Evolutionary conservation across 2,113 vertebrate species (phyloP), one percentile per base, ranked within the genome.

Genomic region (Stegostoma tigrinum): DNA sequence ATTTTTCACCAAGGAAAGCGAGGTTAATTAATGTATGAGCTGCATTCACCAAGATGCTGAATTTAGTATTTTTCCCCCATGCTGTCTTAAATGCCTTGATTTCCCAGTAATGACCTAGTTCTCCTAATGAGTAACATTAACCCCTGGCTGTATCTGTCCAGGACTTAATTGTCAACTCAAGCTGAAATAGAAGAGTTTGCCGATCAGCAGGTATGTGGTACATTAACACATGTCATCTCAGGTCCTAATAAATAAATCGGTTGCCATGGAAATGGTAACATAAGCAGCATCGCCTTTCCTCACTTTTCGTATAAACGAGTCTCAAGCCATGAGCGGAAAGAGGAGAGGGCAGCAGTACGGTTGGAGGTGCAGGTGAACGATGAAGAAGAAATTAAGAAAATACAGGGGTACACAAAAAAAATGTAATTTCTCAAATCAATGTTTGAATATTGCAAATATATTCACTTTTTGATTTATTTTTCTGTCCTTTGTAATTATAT

Each of bases 71-170:
- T 98, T 97, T 97, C 97, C 97, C 97, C 97, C 97, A 98, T 98
- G 98, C 98, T 97, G 98, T 98, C 98, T 98, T 99, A 99, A 99
- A 98, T 99, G 98, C 98, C 98, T 99, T 99, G 99, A 99, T 99
- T 99, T 99, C 98, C 98, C 98, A 97, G 98, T 99, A 99, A 99
- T 99, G 99, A 99, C 99, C 99, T 98, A 99, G 98, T 99, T 99
- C 98, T 99, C 98, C 98, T 99, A 99, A 99, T 99, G 99, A 99
- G 99, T 98, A 98, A 98, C 98, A 99, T 99, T 99, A 99, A 99
- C 99, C 99, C 98, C 98, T 99, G 99, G 98, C 98, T 99, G 99
- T 98, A 99, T 98, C 98, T 98, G 98, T 98, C 99, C 99, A 98
- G 99, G 99, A 99, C 98, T 99, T 99, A 98, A 99, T 99, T 99